Conservation (phyloP, 1,140 invertebrate species). For the Zophobas morio region DNA sequence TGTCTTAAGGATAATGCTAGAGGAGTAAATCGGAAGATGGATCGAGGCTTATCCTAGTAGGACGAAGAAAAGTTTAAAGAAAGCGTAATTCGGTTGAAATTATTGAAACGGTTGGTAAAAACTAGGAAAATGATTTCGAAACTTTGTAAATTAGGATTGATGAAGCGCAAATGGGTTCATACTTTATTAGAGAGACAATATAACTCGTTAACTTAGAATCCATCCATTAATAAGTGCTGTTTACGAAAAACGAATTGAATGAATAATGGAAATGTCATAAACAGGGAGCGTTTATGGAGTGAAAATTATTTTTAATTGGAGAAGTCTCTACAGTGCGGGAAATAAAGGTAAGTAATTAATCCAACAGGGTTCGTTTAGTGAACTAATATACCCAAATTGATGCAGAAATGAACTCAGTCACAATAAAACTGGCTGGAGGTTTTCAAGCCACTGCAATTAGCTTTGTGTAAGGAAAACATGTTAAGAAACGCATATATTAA, state of each 20-base stretch:
- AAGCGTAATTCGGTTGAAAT: neutral
- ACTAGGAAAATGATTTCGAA: neutral
- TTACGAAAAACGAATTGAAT: slow-evolving; percentile 12
- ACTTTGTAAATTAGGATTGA: slow-evolving; percentile 8
- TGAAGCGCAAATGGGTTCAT: slow-evolving; percentile 7
- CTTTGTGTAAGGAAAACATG: neutral
- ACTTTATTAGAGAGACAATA: slow-evolving; percentile 10
- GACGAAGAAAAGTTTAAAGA: neutral
- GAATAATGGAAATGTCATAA: slow-evolving; percentile 9
- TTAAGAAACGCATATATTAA: neutral
- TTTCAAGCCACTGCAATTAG: neutral
- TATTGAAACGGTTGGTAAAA: too few relatives aligned
- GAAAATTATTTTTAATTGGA: slow-evolving; percentile 17
- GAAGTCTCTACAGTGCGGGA: neutral
- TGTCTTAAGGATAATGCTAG: neutral
- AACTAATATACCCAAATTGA: neutral
- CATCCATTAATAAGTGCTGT: slow-evolving; percentile 14
- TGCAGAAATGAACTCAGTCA: neutral
- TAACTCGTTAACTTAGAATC: slow-evolving; percentile 14
- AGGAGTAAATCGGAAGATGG: neutral
- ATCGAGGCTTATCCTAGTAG: neutral
- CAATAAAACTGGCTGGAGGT: too few relatives aligned
- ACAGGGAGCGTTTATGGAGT: neutral
- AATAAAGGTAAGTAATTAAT: neutral
- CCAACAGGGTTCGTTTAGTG: neutral